Evolutionary conservation across 2,888 invertebrate genomes (phyloP), one percentile per base, ranked within the genome.

Genomic region (Rhagonycha lutea): DNA sequence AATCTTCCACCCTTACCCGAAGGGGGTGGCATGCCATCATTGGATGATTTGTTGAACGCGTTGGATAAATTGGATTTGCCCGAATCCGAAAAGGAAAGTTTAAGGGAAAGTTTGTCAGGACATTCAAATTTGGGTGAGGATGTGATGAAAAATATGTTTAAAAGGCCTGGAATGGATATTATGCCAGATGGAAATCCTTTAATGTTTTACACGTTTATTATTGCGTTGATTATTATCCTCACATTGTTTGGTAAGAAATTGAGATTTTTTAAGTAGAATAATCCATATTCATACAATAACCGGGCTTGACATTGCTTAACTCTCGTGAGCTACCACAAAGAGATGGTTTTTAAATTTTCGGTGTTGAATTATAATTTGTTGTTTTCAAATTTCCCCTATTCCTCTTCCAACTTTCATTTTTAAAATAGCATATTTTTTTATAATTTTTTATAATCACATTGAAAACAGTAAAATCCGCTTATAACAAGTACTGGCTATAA

Each of bases 81-180:
- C 69, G 93, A 93, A 5, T 91, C 92, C 23, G 90, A 92, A 70
- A 92, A 90, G 79, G 90, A 90, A n/a, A 89, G 88, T 71, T 81
- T 94, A 18, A 89, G 88, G 73, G 88, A 88, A 1, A 88, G 90
- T 84, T 82, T 93, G 68, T 85, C 88, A 0, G 61, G 29, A 10
- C 69, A 18, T 10, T 32, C 63, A 0, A 23, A 63, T 14, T 24
- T 69, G 11, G 47, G 47, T 4, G 69, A 63, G 5, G 72, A 79
- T 62, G 72, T 79, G 62, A 73, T 74, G 72, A 63, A 77, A 26
- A 71, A 73, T 61, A 70, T 79, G 47, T 47, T 47, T 47, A 47
- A 47, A 47, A 47, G 2, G 7, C 47, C 47, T 47, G 47, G 47
- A 47, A 47, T 47, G 47, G 47, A 0, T 83, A 86, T 74, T 23